Base-by-base conservation (phyloP, 2,113 vertebrate species). In the Phalacrocorax pelagicus region DNA sequence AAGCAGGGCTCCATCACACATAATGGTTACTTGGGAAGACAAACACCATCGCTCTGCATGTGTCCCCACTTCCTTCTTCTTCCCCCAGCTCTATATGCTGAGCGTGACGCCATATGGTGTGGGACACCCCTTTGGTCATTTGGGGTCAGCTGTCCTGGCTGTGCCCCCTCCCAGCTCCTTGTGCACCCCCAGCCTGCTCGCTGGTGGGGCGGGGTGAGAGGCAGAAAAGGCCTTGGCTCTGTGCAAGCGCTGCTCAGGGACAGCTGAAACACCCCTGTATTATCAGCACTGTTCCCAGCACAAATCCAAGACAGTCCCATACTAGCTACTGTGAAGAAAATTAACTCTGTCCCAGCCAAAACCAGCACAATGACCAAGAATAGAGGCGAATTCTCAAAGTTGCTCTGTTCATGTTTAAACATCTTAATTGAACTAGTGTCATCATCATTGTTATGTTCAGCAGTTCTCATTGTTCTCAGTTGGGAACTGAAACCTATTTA, bases 1-100 rank as follows among this genome's bases (percentile, higher is more conserved):
- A 14, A 44, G 34, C 52, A 9, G 77, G 20, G 34, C 58, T 83
- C 38, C 63, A 9, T 23, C 75, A 11, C 1, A 0, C 1, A 0
- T 22, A 58, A 11, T 0, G 4, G 3, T 32, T 9, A 6, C 36
- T 26, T 32, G 57, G 42, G 52, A 44, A 22, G 30, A 30, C 55
- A n/a, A n/a, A 34, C 2, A 0, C 46, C 32, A 9, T 30, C 5
- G 0, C 32, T 88, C 20, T 3, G 4, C 6, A 0, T 1, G 5
- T 71, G 29, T 6, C 21, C 26, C 15, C 22, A 18, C 42, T 69
- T 38, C 38, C 38, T 38, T 10, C 38, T 38, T 38, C 38, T 38
- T 38, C 38, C 38, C 38, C 38, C 38, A 38, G 38, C 38, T 38
- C 38, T 38, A 38, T 38, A 38, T 38, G 38, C 38, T 38, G 38